Base-by-base conservation (phyloP, 2,888 invertebrate genomes). In the Ceratothoa steindachneri region DNA sequence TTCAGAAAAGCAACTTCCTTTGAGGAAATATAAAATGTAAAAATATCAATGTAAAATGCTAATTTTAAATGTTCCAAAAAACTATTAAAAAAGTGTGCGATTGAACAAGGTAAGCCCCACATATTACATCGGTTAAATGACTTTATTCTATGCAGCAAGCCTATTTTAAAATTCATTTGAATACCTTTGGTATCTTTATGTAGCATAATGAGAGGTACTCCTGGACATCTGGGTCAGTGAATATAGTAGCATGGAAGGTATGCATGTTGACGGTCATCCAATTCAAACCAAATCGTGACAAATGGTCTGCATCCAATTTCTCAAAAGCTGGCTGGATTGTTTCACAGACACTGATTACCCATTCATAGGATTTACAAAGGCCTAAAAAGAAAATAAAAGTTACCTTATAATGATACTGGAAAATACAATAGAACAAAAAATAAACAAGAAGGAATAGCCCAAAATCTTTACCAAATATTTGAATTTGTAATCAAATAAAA, bases 261-360 rank as follows among this genome's bases (percentile, higher is more conserved):
- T 78, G 78, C 73, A 78, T 68, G 41, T 75, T 75, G 30, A 78
- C 71, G 7, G 78, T 73, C 53, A 75, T 70, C 78, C 78, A 78
- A 67, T 78, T 75, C 30, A 78, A 75, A 28, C 73, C 73, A 71
- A 78, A 78, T 27, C 78, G 72, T 22, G 30, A 69, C 1, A 76
- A 73, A 51, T 76, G 76, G 24, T 76, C 76, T 1, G 73, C 68
- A 55, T 78, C 78, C 1, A 78, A 55, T 4, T 73, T 71, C 24
- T 78, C 75, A 31, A 78, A 60, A 22, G 78, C 78, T 15, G 78
- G 75, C 19, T 75, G 73, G 9, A 78, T 60, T 29, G 75, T 75
- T 64, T 75, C 75, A 55, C 75, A 75, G 24, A 78, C 78, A 71
- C 75, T 71, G 71, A 78, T 71, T 19, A 78, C 78, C 73, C 75